Conservation (phyloP, 92 coral and sea anemone species). For the Bergia puertoricense region DNA sequence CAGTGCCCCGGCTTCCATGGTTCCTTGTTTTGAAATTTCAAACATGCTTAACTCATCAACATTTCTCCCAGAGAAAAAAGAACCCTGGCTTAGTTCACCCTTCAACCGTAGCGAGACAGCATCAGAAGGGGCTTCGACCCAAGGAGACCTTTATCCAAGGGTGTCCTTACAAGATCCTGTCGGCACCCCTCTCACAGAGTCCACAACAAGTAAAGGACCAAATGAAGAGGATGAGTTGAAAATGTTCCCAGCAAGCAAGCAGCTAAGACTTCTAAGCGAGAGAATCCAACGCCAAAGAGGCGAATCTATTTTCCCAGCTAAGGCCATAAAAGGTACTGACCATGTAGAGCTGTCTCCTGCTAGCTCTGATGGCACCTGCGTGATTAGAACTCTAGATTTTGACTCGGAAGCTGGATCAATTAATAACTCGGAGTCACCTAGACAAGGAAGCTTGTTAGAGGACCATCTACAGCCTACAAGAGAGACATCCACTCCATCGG, state of each 20-base stretch:
- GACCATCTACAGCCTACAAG: slow-evolving; percentile 26
- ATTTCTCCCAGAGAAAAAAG: slow-evolving; percentile 30
- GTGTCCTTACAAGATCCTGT: slow-evolving; percentile 11
- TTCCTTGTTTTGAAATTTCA: slow-evolving; percentile 3
- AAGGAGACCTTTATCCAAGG: slow-evolving; percentile 18
- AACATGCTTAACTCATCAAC: slow-evolving; percentile 18
- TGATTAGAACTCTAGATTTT: slow-evolving; percentile 74
- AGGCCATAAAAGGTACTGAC: slow-evolving; percentile 44
- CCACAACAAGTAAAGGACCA: not conserved
- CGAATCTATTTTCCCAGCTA: slow-evolving; percentile 14
- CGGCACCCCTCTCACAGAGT: slow-evolving; percentile 8
- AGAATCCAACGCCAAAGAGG: slow-evolving; percentile 64
- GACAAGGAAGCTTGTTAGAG: slow-evolving; percentile 56
- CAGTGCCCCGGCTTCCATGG: not conserved
- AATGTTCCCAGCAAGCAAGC: slow-evolving; percentile 83
- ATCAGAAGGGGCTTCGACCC: slow-evolving; percentile 6
- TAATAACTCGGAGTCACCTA: slow-evolving; percentile 68
- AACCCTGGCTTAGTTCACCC: slow-evolving; percentile 13
- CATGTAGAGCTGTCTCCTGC: slow-evolving; percentile 61
- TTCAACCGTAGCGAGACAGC: slow-evolving; percentile 18
- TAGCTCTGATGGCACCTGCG: slow-evolving; percentile 83
- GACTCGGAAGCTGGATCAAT: slow-evolving; percentile 58
- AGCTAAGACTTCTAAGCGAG: slow-evolving; percentile 76
- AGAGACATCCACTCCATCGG: slow-evolving; percentile 44
- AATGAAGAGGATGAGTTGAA: slow-evolving; percentile 55